These are phyloP conservation scores for Nowickia ferox DNA, from an alignment of 2,888 invertebrate species.

Conservation along the genomic window DNA sequence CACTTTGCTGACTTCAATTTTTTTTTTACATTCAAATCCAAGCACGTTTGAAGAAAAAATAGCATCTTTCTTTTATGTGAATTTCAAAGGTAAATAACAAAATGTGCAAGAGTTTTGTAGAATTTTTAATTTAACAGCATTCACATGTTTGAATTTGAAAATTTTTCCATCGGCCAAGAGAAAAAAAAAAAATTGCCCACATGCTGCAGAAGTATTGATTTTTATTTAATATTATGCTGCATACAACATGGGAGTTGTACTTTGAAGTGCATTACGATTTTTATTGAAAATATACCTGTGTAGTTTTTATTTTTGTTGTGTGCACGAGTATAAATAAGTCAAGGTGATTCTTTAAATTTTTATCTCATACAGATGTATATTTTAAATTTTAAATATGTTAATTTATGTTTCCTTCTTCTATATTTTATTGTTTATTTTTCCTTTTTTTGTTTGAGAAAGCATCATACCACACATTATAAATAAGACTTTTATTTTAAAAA, in stretches of 20 bases:
- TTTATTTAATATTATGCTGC: conserved; percentile 6
- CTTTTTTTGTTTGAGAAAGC: too few relatives aligned
- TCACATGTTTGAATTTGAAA: conserved; percentile 33
- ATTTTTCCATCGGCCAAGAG: background rate
- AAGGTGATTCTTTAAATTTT: too few relatives aligned
- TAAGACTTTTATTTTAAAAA: too few relatives aligned
- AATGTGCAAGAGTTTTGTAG: conserved; percentile 21
- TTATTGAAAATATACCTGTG: background rate
- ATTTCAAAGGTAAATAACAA: conserved; percentile 48
- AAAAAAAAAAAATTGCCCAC: conserved; percentile 1
- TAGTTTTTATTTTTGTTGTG: background rate
- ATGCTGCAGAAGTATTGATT: conserved; percentile 28
- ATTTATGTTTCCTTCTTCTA: too few relatives aligned
- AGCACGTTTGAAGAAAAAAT: conserved; percentile 40
- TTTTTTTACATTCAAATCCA: background rate
- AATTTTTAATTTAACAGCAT: conserved; percentile 51
- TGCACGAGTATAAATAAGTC: too few relatives aligned
- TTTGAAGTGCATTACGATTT: background rate
- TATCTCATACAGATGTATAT: too few relatives aligned
- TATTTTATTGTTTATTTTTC: too few relatives aligned
- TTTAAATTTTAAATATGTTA: too few relatives aligned
- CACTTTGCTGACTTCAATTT: background rate
- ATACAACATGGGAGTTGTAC: conserved; percentile 9
- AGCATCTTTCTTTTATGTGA: background rate
- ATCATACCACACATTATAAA: too few relatives aligned